Percentiles rank a stretch among this genome's conserved stretches.
Conservation (phyloP, 2,888 invertebrate species). For the Mechanitis mazaeus region DNA sequence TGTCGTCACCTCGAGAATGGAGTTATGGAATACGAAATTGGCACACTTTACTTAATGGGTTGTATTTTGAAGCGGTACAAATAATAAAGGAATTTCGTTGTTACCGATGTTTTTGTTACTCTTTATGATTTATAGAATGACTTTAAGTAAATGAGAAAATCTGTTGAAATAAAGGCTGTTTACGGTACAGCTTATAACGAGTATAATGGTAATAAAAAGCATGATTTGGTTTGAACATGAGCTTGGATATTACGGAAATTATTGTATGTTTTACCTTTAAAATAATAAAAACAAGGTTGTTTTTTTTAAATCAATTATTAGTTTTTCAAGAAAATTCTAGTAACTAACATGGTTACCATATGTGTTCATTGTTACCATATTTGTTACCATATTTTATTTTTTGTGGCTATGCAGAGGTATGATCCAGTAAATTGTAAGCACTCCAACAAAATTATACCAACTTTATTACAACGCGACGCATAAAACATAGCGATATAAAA, state of each 20-base stretch:
- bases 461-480: constrained; percentile 21
- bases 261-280: too few species aligned
- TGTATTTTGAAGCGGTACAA: constrained; percentile 7
- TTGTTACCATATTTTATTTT: too few species aligned
- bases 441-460: constrained; percentile 16
- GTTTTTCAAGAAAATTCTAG: too few species aligned
- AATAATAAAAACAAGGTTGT: too few species aligned
- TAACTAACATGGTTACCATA: too few species aligned
- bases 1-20: constrained; percentile 25
- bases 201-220: not conserved
- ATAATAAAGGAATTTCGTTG: constrained; percentile 6
- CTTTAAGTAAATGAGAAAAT: constrained; percentile 4
- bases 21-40: constrained; percentile 22
- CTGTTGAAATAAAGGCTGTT: not conserved
- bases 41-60: constrained; percentile 18
- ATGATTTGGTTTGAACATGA: not conserved
- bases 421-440: constrained; percentile 2
- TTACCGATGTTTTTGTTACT: constrained; percentile 4
- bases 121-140: constrained; percentile 6
- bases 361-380: too few species aligned
- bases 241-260: too few species aligned
- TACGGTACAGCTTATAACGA: not conserved
- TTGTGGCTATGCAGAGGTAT: constrained; percentile 2
- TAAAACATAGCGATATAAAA: constrained; percentile 19
- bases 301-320: too few species aligned